Evolutionary conservation across 2,113 vertebrate genomes (phyloP), one percentile per base, ranked within the genome.

Genomic region (Pyxicephalus adspersus): DNA sequence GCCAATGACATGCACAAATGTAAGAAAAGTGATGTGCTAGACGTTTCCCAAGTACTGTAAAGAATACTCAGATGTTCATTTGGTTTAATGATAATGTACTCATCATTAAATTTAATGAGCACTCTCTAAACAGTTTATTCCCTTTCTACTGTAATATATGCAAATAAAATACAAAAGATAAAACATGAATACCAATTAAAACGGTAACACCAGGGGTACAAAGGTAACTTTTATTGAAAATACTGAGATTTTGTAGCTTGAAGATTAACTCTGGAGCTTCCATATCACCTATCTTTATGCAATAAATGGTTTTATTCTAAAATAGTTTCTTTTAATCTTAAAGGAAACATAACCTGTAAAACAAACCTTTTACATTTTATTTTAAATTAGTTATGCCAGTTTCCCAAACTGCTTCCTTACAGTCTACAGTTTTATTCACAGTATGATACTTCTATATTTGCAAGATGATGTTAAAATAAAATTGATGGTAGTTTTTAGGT

Each of bases 141-240:
- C 50, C 64, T 78, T 57, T 67, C 64, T 68, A 38, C 28, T 54
- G 23, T 66, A 78, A 67, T 77, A 26, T 58, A 78, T 78, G 64
- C 76, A 57, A 78, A 78, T 78, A 20, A 78, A 78, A 38, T 78
- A 58, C n/a, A 66, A 78, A 68, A 45, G 76, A 67, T 78, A 78
- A 78, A 78, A 78, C 64, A 54, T 58, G 64, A 78, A 66, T 78
- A 31, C 64, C 28, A 67, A 58, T 78, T 25, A 78, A 57, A 54
- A 68, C 9, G 5, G 18, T 34, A 78, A 45, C 11, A 23, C 51
- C 31, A 60, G 13, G 5, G 54, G 51, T 23, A 54, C 11, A 65
- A 65, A 54, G 7, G 45, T 64, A 65, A 29, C 13, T 19, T 13
- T 65, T 64, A 77, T 34, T 66, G 25, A 55, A 77, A 77, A 67